Conservation (phyloP, 2,797 vertebrate species). For the Adrianichthys oophorus region DNA sequence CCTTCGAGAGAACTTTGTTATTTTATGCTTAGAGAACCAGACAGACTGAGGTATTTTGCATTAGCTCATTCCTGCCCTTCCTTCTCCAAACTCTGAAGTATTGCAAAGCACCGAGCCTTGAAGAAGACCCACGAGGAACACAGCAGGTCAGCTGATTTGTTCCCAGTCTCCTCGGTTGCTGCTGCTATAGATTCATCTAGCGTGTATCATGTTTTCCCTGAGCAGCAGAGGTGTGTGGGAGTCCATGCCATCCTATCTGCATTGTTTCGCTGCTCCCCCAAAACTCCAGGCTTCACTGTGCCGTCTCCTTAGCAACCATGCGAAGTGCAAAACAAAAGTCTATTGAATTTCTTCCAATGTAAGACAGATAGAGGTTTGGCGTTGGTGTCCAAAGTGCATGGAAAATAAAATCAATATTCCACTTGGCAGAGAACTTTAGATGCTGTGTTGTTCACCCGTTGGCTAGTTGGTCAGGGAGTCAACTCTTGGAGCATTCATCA, state of each 20-base stretch:
- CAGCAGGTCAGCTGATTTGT: conserved; percentile 56
- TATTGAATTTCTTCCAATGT: conserved; percentile 69
- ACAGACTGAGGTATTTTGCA: conserved; percentile 3
- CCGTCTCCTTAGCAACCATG: conserved; percentile 76
- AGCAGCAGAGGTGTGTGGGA: conserved; percentile 67
- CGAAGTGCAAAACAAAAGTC: conserved; percentile 53
- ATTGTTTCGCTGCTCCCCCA: conserved; percentile 53
- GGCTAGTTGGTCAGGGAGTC: conserved; percentile 68
- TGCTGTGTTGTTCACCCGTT: conserved; percentile 67
- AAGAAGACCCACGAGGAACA: conserved; percentile 34
- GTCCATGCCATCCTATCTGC: conserved; percentile 47
- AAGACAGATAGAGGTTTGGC: conserved; percentile 31
- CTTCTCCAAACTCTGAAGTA: conserved; percentile 11
- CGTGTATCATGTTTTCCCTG: conserved; percentile 42
- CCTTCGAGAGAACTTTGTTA: no score
- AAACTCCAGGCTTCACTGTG: conserved; percentile 44
- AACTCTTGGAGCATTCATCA: conserved; percentile 77
- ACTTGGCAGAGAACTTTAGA: conserved; percentile 76
- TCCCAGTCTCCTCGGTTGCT: conserved; percentile 29
- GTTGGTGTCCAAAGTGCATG: conserved; percentile 55
- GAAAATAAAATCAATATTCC: conserved; percentile 80
- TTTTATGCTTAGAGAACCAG: no score
- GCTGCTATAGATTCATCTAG: conserved; percentile 45
- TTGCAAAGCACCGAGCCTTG: conserved; percentile 9
- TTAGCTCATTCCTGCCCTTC: conserved; percentile 8